A percentile compares a stretch with the other conserved stretches of the same genome.
These are phyloP conservation scores for Standfussiana lucernea DNA, from an alignment of 2,888 invertebrate genomes.

Conservation along the genomic window DNA sequence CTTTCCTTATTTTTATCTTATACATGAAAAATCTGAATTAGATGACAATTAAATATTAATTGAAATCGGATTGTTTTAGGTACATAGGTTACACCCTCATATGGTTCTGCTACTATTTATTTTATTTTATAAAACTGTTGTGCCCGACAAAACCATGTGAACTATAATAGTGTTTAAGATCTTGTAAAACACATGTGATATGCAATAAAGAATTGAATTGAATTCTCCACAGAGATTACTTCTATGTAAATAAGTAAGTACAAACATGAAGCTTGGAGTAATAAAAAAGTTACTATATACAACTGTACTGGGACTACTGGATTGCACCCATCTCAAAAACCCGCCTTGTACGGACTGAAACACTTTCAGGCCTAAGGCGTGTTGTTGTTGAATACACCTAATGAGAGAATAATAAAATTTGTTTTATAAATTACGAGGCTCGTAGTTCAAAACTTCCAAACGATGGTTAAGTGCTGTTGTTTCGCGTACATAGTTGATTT, in stretches of 20 bases:
- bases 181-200: too few relatives aligned
- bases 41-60: not conserved
- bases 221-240: not conserved
- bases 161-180: too few relatives aligned
- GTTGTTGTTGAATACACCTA: constrained; percentile 61
- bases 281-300: not conserved
- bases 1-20: not conserved
- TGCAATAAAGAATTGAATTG: too few relatives aligned
- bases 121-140: too few relatives aligned
- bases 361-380: constrained; percentile 50
- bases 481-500: constrained; percentile 80
- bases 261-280: not conserved
- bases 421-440: constrained; percentile 66
- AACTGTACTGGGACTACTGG: not conserved
- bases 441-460: constrained; percentile 69
- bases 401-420: constrained; percentile 69
- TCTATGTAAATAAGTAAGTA: not conserved
- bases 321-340: constrained; percentile 35
- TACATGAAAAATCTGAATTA: not conserved
- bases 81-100: not conserved
- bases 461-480: constrained; percentile 73
- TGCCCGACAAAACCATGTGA: too few relatives aligned
- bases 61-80: not conserved
- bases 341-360: constrained; percentile 42
- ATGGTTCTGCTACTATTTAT: too few relatives aligned